phyloP scores from a whole-genome alignment of 2,888 invertebrate species.

The Myopa testacea region DNA sequence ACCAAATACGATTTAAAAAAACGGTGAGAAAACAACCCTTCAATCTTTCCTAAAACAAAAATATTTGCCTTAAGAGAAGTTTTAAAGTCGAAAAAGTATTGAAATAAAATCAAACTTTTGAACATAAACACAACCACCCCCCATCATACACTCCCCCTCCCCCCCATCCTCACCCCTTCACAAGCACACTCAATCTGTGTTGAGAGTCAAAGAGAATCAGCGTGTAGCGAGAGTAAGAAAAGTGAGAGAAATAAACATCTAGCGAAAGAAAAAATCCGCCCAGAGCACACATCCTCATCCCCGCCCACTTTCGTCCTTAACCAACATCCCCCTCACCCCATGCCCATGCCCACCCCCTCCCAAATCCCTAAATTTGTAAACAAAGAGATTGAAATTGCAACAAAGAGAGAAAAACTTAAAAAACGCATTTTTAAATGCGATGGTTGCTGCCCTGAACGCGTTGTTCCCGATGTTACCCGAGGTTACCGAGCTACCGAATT shows the following conservation, averaged over 20 bases:
- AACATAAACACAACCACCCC: constrained; percentile 40
- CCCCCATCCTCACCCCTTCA: constrained; percentile 13
- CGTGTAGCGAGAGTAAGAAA: too few relatives aligned
- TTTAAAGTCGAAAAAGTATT: constrained; percentile 40
- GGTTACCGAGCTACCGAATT: too few relatives aligned
- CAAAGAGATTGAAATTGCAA: constrained; percentile 56
- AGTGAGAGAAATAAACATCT: too few relatives aligned
- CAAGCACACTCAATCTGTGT: neutral
- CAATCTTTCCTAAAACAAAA: constrained; percentile 27
- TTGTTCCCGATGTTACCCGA: too few relatives aligned
- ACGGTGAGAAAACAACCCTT: constrained; percentile 26
- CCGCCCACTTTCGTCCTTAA: neutral
- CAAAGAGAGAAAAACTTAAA: neutral
- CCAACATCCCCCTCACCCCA: constrained; percentile 40
- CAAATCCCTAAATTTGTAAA: constrained; percentile 56
- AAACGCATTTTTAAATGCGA: constrained; percentile 49
- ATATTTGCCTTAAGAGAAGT: constrained; percentile 29
- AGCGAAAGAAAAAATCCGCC: constrained; percentile 9
- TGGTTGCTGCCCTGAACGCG: neutral
- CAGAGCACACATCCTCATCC: neutral
- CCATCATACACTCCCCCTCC: constrained; percentile 27
- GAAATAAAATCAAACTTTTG: neutral
- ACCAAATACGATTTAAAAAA: constrained; percentile 18
- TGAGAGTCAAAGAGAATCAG: neutral
- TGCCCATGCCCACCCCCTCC: constrained; percentile 39